phyloP scores from a whole-genome alignment of 2,113 vertebrate genomes.

The Rhea americana region DNA sequence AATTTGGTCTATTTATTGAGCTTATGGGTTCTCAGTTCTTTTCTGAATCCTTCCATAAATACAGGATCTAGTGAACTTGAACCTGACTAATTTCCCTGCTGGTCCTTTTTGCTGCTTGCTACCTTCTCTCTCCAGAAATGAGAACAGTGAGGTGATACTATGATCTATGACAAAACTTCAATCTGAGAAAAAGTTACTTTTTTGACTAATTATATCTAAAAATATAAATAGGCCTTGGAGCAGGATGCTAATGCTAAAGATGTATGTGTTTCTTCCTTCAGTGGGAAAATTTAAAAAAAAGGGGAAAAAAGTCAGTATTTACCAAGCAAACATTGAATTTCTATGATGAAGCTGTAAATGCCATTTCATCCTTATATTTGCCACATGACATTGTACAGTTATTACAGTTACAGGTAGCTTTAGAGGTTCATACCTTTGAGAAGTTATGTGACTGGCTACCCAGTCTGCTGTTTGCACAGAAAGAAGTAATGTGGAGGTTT shows the following conservation, averaged over 20 bases:
- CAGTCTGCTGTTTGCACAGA: not conserved
- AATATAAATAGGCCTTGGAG: not conserved
- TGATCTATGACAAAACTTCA: slow-evolving; percentile 31
- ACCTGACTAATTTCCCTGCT: slow-evolving; percentile 29
- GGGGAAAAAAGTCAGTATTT: not conserved
- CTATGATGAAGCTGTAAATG: not conserved
- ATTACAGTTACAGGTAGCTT: not conserved
- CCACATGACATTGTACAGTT: not conserved
- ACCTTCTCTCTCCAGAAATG: slow-evolving; percentile 40
- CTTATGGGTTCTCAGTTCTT: slow-evolving; percentile 19
- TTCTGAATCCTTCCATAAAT: not conserved
- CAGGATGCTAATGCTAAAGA: not conserved
- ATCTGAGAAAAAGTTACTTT: not conserved
- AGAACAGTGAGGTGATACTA: slow-evolving; percentile 41
- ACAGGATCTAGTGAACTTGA: slow-evolving; percentile 21
- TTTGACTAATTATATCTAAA: not conserved
- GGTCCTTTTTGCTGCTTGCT: slow-evolving; percentile 52
- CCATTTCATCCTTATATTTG: not conserved
- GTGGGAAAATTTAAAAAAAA: not conserved
- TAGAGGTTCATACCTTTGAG: not conserved
- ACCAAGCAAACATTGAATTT: not conserved
- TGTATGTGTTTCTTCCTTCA: not conserved
- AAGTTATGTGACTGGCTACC: not conserved
- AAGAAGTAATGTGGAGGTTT: not conserved
- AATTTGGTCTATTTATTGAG: slow-evolving; percentile 25